Evolutionary conservation across 2,888 invertebrate species (phyloP), one percentile per base, ranked within the genome.

Genomic region (Sylvicola cinctus): DNA sequence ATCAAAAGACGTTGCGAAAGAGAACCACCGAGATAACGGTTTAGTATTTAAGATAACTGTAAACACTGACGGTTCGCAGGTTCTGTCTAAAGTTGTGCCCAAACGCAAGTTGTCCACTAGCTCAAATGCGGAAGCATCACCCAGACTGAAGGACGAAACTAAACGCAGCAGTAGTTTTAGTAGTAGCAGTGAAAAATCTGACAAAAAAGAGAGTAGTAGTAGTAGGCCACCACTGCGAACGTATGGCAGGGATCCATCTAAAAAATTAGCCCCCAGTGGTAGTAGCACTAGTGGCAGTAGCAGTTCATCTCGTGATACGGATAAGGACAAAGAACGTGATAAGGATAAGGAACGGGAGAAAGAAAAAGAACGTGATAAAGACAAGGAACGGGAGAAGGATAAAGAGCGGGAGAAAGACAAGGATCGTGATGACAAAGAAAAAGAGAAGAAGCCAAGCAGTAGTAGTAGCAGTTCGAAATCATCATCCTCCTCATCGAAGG

Each of bases 61-160:
- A 38, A 73, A 74, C n/a, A n/a, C n/a, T 48, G 77, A 78, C 58
- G 75, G 74, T 12, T 76, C 75, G 55, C 72, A 75, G 53, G 63
- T 72, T 31, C 58, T 77, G 46, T 52, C 54, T 32, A 51, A 55
- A 37, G 49, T 58, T 14, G 20, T 6, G 20, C 20, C 20, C 4
- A 20, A 8, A 20, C 20, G 20, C 5, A 20, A 20, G 8, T 20
- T 20, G 20, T 20, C 20, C 8, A 20, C 48, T 36, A 36, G 41
- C 33, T 29, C 31, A 38, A 38, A 26, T 36, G 12, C 29, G 8
- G 37, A 35, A n/a, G 16, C 26, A 30, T n/a, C 36, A 29, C 37
- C 17, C 14, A 36, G 28, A 16, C 33, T 33, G 15, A 31, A 28
- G n/a, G 23, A 14, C 15, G 33, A 34, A 25, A 25, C 11, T 25